Evolutionary conservation across 2,888 invertebrate species (phyloP), one percentile per base, ranked within the genome.

Genomic region (Polymixis lichenea): DNA sequence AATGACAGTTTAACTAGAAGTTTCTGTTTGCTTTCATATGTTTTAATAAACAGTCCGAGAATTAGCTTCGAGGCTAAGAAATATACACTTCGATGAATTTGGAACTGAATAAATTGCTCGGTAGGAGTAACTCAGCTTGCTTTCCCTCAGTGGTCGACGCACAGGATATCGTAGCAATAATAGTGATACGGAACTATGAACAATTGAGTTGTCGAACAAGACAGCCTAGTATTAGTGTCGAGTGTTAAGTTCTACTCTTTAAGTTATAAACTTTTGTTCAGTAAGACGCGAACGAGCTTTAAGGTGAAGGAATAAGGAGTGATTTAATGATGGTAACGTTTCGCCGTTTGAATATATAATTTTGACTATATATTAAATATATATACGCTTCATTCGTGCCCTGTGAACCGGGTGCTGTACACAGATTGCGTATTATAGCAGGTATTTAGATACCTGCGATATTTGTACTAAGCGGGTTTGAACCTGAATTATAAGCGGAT

Each of bases 281-380:
- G 78, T 87, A 80, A 86, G 88, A 87, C 79, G 87, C 88, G 86
- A 88, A 84, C 84, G 83, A 88, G 88, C 88, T 88, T 88, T 88
- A 88, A 88, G 76, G 82, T 84, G 88, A 80, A 68, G 80, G 88
- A 84, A 58, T 78, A 66, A 65, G 72, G 72, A 83, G 77, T 86
- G 79, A 76, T 77, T 82, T 80, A 77, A 75, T 17, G 84, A 80
- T 79, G 86, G 80, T 77, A 81, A 86, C 64, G 84, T 80, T 85
- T 87, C 77, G 87, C 87, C 80, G 82, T 77, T 80, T 77, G 75
- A 81, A 81, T 79, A 80, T 82, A 77, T 82, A 56, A 81, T 77
- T 82, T 85, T 74, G 68, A 85, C 73, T 85, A 85, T 85, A 83
- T 85, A 84, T 75, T 71, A 69, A 64, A 82, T 84, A 77, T 84